Evolutionary conservation across 2,113 vertebrate genomes (phyloP), one percentile per base, ranked within the genome.

Genomic region (Sylvia atricapilla): DNA sequence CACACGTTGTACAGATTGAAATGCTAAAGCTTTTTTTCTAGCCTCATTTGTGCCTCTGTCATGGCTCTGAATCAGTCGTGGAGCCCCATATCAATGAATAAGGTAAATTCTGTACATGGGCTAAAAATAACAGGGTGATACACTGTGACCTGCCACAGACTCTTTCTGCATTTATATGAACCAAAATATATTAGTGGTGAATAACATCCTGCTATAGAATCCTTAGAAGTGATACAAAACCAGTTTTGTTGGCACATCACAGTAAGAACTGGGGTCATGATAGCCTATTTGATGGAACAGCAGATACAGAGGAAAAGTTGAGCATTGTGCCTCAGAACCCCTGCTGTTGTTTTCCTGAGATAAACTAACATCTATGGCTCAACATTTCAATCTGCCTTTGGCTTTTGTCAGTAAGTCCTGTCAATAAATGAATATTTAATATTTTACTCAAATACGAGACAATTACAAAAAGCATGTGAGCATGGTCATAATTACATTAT

Each of bases 71-170:
- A 93, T 95, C 92, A 27, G 68, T 16, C 79, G 64, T 60, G 64
- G 60, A 75, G 55, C n/a, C 83, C 55, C 33, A 62, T 78, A 73
- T 70, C 90, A 95, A 86, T 52, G 73, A 96, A 41, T 50, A 89
- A 91, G 69, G 72, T 77, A 93, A 96, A 91, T 74, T 87, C 93
- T 50, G 46, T 91, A 86, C 91, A 46, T 24, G 64, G 68, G 60
- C 89, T 94, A 79, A 95, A 96, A 96, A 94, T 86, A 91, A 91
- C 62, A 66, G 39, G 63, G 86, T 86, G 81, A 86, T 86, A 88
- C 63, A 21, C 74, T 84, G 19, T 41, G 87, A 90, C 89, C 74
- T 66, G 50, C 80, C 79, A 86, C 37, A 89, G 76, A 70, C 85
- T 89, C 81, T 62, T 91, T 90, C 64, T 82, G 70, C 52, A 62